phyloP scores from a whole-genome alignment of 2,113 vertebrate genomes.

The Grammomys dolichurus region DNA sequence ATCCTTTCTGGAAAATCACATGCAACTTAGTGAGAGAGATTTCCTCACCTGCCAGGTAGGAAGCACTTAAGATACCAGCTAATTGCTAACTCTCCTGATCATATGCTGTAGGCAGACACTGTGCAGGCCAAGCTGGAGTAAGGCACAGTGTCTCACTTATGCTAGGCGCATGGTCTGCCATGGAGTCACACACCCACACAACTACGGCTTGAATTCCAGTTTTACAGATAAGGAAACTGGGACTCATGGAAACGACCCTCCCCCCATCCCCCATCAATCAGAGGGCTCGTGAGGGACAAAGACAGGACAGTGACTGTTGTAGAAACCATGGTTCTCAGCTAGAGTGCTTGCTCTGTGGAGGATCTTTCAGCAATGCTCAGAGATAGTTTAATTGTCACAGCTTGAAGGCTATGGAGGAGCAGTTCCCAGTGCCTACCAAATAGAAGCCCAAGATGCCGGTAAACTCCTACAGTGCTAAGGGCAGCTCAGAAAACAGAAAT shows the following conservation, averaged over 20 bases:
- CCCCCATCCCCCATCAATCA: neutral
- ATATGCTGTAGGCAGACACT: neutral
- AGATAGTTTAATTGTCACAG: neutral
- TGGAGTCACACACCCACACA: neutral
- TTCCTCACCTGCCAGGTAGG: neutral
- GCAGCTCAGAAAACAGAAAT: neutral
- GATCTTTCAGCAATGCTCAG: neutral
- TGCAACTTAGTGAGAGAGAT: neutral
- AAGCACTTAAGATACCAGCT: neutral
- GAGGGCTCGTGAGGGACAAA: neutral
- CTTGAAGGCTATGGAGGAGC: rapidly evolving
- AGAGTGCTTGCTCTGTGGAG: neutral
- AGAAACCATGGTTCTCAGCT: neutral
- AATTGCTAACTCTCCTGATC: too few relatives aligned
- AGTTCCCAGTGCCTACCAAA: neutral
- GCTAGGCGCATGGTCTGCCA: neutral
- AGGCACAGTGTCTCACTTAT: neutral
- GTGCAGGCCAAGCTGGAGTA: neutral
- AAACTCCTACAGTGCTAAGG: neutral
- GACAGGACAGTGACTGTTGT: neutral
- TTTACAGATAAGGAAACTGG: conserved; percentile 12
- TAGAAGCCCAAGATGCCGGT: too few relatives aligned
- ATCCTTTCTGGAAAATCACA: conserved; percentile 34
- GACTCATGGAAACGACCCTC: neutral
- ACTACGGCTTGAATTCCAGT: neutral